These are phyloP conservation scores for Drosophila maculinotata DNA, from an alignment of 2,888 invertebrate genomes.

Conservation along the genomic window DNA sequence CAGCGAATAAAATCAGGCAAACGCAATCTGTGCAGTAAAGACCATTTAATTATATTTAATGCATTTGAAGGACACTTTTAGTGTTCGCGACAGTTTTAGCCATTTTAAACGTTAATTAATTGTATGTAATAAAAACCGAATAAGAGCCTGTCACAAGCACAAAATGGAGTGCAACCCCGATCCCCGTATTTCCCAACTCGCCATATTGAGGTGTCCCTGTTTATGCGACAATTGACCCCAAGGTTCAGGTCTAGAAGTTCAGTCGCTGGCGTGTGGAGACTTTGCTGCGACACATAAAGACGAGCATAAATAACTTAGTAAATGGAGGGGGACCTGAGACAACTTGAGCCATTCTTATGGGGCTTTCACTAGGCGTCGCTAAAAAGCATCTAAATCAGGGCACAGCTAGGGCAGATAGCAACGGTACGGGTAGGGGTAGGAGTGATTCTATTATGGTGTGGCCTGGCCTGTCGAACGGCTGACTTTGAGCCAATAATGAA, in stretches of 20 bases:
- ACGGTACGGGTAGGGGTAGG: neutral
- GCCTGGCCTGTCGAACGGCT: constrained; percentile 19
- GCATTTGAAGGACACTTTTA: constrained; percentile 32
- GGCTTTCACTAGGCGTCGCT: constrained; percentile 29
- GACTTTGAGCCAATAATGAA: constrained; percentile 45
- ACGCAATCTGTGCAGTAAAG: constrained; percentile 11
- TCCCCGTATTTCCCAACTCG: no score
- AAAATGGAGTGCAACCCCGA: constrained; percentile 23
- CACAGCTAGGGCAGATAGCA: neutral
- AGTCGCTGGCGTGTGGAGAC: constrained; percentile 11
- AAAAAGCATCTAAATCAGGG: constrained; percentile 37
- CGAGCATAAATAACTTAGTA: constrained; percentile 53
- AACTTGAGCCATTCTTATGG: constrained; percentile 12
- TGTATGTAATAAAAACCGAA: constrained; percentile 23
- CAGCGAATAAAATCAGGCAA: constrained; percentile 11
- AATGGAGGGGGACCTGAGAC: neutral
- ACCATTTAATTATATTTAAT: constrained; percentile 42
- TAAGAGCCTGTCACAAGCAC: constrained; percentile 24
- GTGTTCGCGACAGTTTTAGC: constrained; percentile 4
- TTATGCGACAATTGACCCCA: constrained; percentile 61
- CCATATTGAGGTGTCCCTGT: constrained; percentile 3
- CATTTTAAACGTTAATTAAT: constrained; percentile 49
- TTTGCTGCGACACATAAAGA: constrained; percentile 47
- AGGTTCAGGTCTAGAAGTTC: constrained; percentile 18
- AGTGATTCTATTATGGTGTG: neutral